These are phyloP conservation scores for Eira barbara DNA, from an alignment of 2,113 vertebrate genomes.

Conservation along the genomic window DNA sequence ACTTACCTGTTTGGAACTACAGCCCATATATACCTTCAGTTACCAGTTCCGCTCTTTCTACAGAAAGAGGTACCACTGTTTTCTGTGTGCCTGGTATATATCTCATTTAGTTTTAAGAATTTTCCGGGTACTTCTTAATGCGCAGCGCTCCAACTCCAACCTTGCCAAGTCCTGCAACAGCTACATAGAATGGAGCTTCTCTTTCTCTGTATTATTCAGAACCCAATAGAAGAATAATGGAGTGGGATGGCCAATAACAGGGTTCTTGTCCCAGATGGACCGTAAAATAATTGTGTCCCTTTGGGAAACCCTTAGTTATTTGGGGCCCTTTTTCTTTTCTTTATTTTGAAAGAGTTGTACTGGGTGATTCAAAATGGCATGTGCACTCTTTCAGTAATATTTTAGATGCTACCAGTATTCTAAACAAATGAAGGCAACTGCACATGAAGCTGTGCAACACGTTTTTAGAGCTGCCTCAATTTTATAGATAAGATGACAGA, in stretches of 20 bases:
- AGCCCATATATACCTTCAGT: neutral
- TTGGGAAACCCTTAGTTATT: neutral
- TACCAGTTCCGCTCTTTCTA: neutral
- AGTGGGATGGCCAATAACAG: neutral
- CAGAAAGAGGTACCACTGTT: neutral
- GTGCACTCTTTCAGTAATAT: neutral
- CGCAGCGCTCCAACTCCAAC: neutral
- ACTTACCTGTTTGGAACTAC: neutral
- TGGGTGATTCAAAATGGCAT: neutral
- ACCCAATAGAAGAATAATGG: neutral
- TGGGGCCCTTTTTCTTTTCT: neutral
- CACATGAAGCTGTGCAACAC: neutral
- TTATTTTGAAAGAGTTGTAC: neutral
- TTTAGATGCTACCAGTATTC: neutral
- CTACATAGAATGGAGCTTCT: neutral
- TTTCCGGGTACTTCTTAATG: neutral
- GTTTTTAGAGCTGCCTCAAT: neutral
- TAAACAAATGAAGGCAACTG: neutral
- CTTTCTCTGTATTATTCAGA: neutral
- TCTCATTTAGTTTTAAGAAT: neutral
- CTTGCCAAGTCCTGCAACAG: neutral
- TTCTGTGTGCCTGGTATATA: neutral
- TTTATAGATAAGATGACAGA: neutral
- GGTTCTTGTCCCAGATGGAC: neutral
- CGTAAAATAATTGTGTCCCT: neutral